Evolutionary conservation across 2,797 vertebrate species (phyloP).

Genomic region (Sebastes matsubarae): DNA sequence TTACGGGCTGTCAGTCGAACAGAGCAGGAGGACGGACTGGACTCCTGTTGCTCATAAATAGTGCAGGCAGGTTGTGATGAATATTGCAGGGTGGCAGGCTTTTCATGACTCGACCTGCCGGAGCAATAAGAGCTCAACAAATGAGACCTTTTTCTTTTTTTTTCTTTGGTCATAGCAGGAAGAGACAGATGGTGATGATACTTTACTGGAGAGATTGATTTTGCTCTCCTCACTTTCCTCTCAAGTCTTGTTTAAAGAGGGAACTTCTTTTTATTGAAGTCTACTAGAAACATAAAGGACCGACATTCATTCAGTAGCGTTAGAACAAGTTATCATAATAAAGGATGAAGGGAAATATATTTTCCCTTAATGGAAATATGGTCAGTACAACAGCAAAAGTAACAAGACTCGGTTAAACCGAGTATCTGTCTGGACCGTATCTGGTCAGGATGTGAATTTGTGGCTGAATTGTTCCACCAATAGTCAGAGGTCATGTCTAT

Average conservation of each 20-base stretch:
- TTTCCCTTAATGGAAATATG: neutral
- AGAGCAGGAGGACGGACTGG: constrained; percentile 60
- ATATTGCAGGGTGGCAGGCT: constrained; percentile 71
- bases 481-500: no score
- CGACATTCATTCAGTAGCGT: neutral
- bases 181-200: constrained; percentile 1
- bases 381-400: neutral
- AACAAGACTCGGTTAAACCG: no score
- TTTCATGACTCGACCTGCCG: constrained; percentile 58
- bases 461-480: no score
- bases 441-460: no score
- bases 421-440: no score
- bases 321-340: neutral
- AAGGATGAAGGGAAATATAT: neutral
- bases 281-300: neutral
- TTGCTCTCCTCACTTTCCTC: neutral
- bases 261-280: neutral
- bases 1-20: constrained; percentile 74
- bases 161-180: constrained; percentile 5
- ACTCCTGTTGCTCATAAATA: constrained; percentile 88
- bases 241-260: neutral
- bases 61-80: constrained; percentile 80
- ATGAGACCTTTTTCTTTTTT: neutral
- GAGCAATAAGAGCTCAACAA: constrained; percentile 27
- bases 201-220: neutral